These are phyloP conservation scores for Eilema griseolum DNA, from an alignment of 2,888 invertebrate genomes.

Conservation along the genomic window DNA sequence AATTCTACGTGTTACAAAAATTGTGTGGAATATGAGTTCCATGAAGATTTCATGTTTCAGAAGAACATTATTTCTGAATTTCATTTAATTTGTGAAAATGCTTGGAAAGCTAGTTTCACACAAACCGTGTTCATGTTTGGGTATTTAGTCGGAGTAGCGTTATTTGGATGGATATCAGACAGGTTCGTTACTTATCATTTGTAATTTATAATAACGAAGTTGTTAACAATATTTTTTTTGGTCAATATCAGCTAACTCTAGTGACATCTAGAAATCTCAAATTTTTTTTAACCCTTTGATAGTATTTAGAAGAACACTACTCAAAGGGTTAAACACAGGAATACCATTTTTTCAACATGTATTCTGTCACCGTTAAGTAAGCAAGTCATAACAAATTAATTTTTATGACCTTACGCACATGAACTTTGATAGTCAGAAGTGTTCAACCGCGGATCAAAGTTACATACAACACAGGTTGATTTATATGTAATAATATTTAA, in stretches of 20 bases:
- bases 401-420: neutral
- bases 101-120: conserved; percentile 66
- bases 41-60: conserved; percentile 56
- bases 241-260: too few relatives aligned
- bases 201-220: neutral
- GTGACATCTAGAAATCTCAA: too few relatives aligned
- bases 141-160: conserved; percentile 60
- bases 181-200: conserved; percentile 49
- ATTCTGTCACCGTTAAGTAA: too few relatives aligned
- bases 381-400: too few relatives aligned
- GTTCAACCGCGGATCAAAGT: neutral
- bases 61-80: conserved; percentile 65
- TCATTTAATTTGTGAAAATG: conserved; percentile 63
- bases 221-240: too few relatives aligned
- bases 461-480: neutral
- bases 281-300: too few relatives aligned
- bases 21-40: conserved; percentile 61
- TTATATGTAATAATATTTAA: too few relatives aligned
- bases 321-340: too few relatives aligned
- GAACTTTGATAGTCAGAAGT: neutral
- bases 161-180: conserved; percentile 73
- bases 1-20: conserved; percentile 63
- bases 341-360: too few relatives aligned
- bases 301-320: too few relatives aligned
- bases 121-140: conserved; percentile 70